Percentiles rank a stretch among this genome's conserved stretches.
Conservation (phyloP, 1,140 invertebrate species). For the Drosophila orosa region DNA sequence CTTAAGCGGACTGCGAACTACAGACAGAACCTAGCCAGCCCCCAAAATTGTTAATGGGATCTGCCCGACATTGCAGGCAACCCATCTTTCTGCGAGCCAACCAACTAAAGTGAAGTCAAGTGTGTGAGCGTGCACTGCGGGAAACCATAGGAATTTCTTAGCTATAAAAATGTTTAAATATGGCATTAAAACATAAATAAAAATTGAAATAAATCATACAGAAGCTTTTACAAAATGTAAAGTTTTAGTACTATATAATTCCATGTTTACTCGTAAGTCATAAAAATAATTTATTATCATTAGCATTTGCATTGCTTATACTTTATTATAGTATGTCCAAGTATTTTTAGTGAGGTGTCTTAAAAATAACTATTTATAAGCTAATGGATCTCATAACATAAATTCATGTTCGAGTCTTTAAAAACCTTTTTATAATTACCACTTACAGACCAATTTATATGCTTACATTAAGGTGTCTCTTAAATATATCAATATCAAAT, state of each 20-base stretch:
- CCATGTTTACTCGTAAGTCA: neutral
- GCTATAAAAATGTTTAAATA: neutral
- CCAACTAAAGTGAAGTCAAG: slow-evolving; percentile 59
- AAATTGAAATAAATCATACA: neutral
- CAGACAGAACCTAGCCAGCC: slow-evolving; percentile 67
- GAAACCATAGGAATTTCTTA: neutral
- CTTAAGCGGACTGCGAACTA: slow-evolving; percentile 45
- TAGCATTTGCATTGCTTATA: neutral
- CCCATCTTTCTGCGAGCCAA: neutral
- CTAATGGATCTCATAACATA: neutral
- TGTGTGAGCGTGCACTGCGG: slow-evolving; percentile 49
- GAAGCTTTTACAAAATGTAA: neutral
- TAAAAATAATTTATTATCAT: slow-evolving; percentile 1
- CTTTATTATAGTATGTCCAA: neutral
- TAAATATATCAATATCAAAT: too few species aligned
- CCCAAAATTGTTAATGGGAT: slow-evolving; percentile 75
- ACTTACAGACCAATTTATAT: too few species aligned
- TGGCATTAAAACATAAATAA: neutral
- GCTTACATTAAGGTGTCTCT: neutral
- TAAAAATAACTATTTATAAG: neutral
- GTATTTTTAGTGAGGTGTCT: neutral
- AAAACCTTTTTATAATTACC: too few species aligned
- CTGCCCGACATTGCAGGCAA: slow-evolving; percentile 31
- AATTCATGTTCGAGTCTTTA: too few species aligned
- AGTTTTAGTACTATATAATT: too few species aligned